Evolutionary conservation across 2,888 invertebrate genomes (phyloP), one percentile per base, ranked within the genome.

Genomic region (Drosophila tripunctata): DNA sequence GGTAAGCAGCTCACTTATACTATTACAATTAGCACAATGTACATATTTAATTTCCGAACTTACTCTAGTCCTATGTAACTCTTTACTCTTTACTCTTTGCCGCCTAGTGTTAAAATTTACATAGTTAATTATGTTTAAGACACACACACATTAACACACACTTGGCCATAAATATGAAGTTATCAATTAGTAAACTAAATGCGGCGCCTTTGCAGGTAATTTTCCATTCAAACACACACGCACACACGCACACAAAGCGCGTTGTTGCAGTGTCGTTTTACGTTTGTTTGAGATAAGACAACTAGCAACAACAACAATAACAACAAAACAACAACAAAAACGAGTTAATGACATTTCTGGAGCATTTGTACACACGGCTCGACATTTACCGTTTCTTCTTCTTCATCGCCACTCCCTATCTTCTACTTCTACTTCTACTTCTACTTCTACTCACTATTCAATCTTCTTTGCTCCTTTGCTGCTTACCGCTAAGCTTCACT

Each of bases 331-430:
- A 43, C 17, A 51, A 65, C 58, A 73, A 67, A 66, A 69, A 62
- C 75, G 71, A 64, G 69, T 70, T 79, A 80, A 82, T 80, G 81
- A 83, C 78, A 70, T 78, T 80, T 73, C 73, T 83, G 56, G 84
- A 83, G 81, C 80, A 83, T 71, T 78, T 64, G 58, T 51, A 61
- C 64, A 64, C 50, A 36, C 55, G 44, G 41, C n/a, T n/a, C 60
- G 21, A 51, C 52, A 60, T 41, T 55, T 50, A 61, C 60, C 44
- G 19, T 57, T 40, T n/a, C 41, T 31, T 30, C 27, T 33, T 47
- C 30, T n/a, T 17, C 27, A 22, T 24, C 38, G 30, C n/a, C 30
- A 35, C 3, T 31, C 6, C 17, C 35, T 22, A 7, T 24, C 12
- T 21, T 21, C 12, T 12, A 15, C 10, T 2, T 45, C 35, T 47